phyloP scores from a whole-genome alignment of 2,113 vertebrate genomes.

The Rattus rattus region DNA sequence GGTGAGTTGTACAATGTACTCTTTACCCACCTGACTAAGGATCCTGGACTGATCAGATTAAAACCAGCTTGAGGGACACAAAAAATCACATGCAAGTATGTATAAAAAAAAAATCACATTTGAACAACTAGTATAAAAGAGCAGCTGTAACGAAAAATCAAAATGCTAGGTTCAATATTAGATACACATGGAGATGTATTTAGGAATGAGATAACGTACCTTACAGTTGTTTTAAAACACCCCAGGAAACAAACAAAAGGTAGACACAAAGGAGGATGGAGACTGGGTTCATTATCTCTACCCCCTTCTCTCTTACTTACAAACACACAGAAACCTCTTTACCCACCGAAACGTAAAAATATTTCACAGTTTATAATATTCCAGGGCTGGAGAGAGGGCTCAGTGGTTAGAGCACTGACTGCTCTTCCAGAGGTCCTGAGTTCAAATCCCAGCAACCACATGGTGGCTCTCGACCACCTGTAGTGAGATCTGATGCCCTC shows the following conservation, averaged over 20 bases:
- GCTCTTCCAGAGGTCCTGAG: too few species aligned
- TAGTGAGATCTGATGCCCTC: too few species aligned
- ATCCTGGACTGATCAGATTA: not conserved
- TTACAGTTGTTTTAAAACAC: slow-evolving; percentile 35
- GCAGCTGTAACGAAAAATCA: not conserved
- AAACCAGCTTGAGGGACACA: not conserved
- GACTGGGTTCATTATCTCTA: not conserved
- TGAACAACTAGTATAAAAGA: not conserved
- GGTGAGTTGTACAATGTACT: not conserved
- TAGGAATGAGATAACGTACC: not conserved
- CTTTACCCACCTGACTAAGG: not conserved
- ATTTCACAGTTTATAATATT: too few species aligned
- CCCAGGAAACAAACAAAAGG: not conserved
- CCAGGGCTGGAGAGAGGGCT: too few species aligned
- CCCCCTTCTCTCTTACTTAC: too few species aligned
- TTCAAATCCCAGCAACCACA: too few species aligned
- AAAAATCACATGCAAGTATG: not conserved
- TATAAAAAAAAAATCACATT: not conserved
- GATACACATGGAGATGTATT: not conserved
- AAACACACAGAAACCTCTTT: not conserved
- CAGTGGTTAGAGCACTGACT: too few species aligned
- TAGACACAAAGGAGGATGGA: not conserved
- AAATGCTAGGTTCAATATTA: not conserved
- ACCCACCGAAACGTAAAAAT: not conserved
- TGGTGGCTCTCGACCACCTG: too few species aligned